Evolutionary conservation across 2,797 vertebrate species (phyloP), one percentile per base, ranked within the genome.

Genomic region (Halcyon badia): DNA sequence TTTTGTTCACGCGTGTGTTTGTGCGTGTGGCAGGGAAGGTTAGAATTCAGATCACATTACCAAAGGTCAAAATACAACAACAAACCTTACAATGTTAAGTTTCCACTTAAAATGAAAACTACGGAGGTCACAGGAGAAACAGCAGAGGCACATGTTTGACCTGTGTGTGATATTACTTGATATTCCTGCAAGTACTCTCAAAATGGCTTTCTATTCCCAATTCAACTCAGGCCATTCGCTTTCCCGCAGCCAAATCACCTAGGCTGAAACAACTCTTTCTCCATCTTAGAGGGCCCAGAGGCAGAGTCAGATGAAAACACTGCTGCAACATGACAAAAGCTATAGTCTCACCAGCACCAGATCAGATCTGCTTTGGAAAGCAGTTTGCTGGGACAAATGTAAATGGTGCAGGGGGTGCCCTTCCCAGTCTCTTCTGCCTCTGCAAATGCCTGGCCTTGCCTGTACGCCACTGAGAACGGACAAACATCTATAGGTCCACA

Each of bases 211-310:
- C n/a, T 89, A 93, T 89, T 80, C 86, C 89, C 89, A 85, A 1
- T 71, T 82, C 84, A 91, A 1, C 70, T 82, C 57, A 48, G 64
- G 65, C 62, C 79, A 84, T 82, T 97, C 83, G 61, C 82, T 96
- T 86, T 95, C 84, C 73, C 87, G 60, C 61, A 91, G 91, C 56
- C 72, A 71, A 60, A 94, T 78, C 72, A 78, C 54, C 60, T n/a
- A 58, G 84, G 13, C 75, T 78, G 54, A 77, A 87, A 85, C 49
- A 90, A 86, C 20, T 35, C 6, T 28, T 86, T 44, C 37, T 80
- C 82, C 58, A 73, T 17, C 26, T 87, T 79, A 39, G 48, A 46
- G 30, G 52, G 54, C 71, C 66, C 39, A 72, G 68, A 87, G 88
- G 82, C 83, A 91, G 80, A 93, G 33, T 72, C 20, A 95, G 65